Evolutionary conservation across 2,113 vertebrate species (phyloP).

Genomic region (Phalacrocorax brasilianus): DNA sequence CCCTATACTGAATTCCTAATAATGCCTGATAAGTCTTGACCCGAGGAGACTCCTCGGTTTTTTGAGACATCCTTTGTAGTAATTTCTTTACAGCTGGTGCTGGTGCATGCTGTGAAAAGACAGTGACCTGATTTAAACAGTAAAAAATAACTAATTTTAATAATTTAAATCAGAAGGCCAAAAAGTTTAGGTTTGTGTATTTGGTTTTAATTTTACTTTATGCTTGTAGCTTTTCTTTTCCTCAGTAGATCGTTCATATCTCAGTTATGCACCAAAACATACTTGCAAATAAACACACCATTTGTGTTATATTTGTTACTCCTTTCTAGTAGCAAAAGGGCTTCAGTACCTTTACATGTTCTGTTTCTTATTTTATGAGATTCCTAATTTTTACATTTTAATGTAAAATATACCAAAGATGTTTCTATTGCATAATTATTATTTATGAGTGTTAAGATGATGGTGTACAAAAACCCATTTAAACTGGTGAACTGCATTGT

Average conservation of each 20-base stretch:
- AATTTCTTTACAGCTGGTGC: not conserved
- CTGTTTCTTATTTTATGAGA: not conserved
- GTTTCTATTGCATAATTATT: not conserved
- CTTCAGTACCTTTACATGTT: not conserved
- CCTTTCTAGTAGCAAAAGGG: not conserved
- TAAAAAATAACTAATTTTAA: not conserved
- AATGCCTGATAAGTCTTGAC: not conserved
- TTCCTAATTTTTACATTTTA: not conserved
- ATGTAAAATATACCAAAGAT: not conserved
- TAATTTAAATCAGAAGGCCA: not conserved
- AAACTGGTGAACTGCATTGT: not conserved
- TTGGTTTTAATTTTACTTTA: not conserved
- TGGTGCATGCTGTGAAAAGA: not conserved
- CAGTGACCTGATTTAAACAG: not conserved
- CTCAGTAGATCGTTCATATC: not conserved
- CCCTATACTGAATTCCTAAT: not conserved
- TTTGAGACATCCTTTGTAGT: not conserved
- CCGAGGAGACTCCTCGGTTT: not conserved
- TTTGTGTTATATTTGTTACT: not conserved
- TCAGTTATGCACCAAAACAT: not conserved
- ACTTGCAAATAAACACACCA: not conserved
- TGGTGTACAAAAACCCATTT: not conserved
- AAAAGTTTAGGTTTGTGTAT: not conserved
- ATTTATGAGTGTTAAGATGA: not conserved
- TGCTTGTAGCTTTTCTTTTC: not conserved